Conservation (phyloP, 2,797 vertebrate species). For the Sebastes hopkinsi region DNA sequence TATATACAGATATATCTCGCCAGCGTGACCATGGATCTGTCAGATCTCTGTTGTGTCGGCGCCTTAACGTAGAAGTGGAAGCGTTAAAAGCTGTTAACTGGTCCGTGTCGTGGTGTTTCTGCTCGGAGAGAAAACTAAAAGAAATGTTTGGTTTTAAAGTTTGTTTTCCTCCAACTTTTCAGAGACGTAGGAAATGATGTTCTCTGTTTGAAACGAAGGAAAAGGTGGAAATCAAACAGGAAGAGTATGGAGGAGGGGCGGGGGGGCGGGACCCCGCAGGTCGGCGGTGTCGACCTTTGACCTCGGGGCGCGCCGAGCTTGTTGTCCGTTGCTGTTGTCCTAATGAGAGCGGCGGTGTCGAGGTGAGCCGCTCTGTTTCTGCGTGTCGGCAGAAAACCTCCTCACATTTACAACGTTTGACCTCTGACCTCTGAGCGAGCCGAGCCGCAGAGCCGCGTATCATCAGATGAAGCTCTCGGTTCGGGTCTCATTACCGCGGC, state of each 20-base stretch:
- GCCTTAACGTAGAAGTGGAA: no score
- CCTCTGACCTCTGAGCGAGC: slow-evolving; percentile 44
- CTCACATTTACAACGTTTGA: slow-evolving; percentile 72
- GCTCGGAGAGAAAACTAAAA: not conserved
- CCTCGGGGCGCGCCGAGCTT: not conserved
- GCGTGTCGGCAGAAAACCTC: slow-evolving; percentile 42
- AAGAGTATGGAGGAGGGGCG: not conserved
- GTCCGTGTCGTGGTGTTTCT: not conserved
- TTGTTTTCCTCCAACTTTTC: not conserved
- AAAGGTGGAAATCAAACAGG: not conserved
- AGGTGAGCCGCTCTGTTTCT: slow-evolving; percentile 28
- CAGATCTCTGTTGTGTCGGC: no score
- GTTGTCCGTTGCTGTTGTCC: slow-evolving; percentile 34
- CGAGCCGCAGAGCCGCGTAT: slow-evolving; percentile 32
- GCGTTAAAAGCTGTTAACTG: no score
- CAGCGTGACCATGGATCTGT: no score
- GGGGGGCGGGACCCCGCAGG: slow-evolving; percentile 3
- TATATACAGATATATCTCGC: no score
- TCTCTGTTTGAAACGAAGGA: not conserved
- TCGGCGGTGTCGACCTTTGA: slow-evolving; percentile 32
- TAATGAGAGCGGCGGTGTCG: slow-evolving; percentile 64
- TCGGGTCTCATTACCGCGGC: slow-evolving; percentile 22
- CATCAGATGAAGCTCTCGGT: slow-evolving; percentile 12
- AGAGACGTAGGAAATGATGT: not conserved
- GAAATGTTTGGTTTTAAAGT: not conserved